Evolutionary conservation across 2,113 vertebrate genomes (phyloP).

Genomic region (Dipodomys ordii): DNA sequence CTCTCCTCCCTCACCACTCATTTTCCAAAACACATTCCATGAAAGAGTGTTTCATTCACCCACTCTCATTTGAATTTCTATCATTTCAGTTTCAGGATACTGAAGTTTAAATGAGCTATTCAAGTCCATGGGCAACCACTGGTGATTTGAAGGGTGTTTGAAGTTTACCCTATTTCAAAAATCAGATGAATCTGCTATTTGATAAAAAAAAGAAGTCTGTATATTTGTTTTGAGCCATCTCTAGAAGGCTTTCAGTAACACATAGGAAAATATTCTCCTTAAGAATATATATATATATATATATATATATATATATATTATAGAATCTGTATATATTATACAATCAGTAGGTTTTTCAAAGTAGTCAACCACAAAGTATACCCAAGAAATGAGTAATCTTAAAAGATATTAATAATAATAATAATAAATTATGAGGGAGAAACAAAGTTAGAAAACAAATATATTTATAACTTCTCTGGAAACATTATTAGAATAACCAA

Average conservation of each 20-base stretch:
- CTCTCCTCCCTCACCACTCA: not conserved
- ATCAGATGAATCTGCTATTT: not conserved
- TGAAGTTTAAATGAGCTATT: not conserved
- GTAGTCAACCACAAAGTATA: slow-evolving; percentile 8
- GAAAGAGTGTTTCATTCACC: not conserved
- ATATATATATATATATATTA: not conserved
- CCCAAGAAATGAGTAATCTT: slow-evolving; percentile 32
- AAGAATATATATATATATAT: not conserved
- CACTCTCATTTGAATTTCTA: not conserved
- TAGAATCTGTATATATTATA: not conserved
- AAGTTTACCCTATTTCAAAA: not conserved
- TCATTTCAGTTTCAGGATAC: not conserved
- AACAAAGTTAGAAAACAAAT: slow-evolving; percentile 3
- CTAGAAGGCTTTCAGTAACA: not conserved
- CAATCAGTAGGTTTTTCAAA: slow-evolving; percentile 42
- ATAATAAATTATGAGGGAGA: slow-evolving; percentile 43
- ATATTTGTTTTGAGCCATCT: not conserved
- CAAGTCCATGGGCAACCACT: not conserved
- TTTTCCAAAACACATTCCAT: not conserved
- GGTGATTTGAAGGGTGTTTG: not conserved
- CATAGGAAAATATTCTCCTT: not conserved
- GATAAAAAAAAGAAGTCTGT: not conserved
- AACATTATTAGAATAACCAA: slow-evolving; percentile 14
- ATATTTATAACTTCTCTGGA: not conserved
- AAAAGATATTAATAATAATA: slow-evolving; percentile 11